Percentiles rank a stretch among this genome's conserved stretches.
phyloP scores from a whole-genome alignment of 2,113 vertebrate species.

The Xenopus laevis region DNA sequence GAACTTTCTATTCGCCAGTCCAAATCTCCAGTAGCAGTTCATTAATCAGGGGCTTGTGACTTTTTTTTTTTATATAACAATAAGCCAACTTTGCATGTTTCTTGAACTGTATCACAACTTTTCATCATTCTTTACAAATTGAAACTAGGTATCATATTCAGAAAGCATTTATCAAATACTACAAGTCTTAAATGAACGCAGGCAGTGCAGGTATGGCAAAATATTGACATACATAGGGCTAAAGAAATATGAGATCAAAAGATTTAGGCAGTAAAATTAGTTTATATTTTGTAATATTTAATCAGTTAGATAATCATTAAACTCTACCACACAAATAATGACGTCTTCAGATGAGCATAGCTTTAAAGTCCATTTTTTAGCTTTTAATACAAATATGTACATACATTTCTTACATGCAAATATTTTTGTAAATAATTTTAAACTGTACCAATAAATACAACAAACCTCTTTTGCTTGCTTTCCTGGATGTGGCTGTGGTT shows the following conservation, averaged over 20 bases:
- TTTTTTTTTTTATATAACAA: constrained; percentile 61
- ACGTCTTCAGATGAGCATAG: too few relatives aligned
- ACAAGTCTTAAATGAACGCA: not conserved
- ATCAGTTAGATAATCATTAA: too few relatives aligned
- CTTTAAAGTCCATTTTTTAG: too few relatives aligned
- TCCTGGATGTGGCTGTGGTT: constrained; percentile 69
- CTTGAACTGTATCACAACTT: constrained; percentile 60
- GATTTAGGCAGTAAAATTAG: too few relatives aligned
- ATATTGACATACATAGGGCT: not conserved
- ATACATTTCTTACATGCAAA: not conserved
- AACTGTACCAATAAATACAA: not conserved
- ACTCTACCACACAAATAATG: too few relatives aligned
- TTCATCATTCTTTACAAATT: constrained; percentile 20
- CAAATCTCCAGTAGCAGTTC: constrained; percentile 79
- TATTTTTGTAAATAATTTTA: not conserved
- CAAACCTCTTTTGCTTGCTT: constrained; percentile 96
- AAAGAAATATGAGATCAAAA: too few relatives aligned
- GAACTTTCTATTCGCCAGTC: constrained; percentile 79
- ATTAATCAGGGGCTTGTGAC: constrained; percentile 80
- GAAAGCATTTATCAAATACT: not conserved
- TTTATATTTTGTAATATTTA: too few relatives aligned
- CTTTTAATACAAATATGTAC: not conserved
- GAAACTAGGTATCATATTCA: constrained; percentile 1
- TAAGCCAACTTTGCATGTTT: constrained; percentile 69
- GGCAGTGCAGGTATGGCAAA: not conserved